Percentiles rank a stretch among this genome's conserved stretches.
phyloP scores from a whole-genome alignment of 2,113 vertebrate species.

The Excalfactoria chinensis region DNA sequence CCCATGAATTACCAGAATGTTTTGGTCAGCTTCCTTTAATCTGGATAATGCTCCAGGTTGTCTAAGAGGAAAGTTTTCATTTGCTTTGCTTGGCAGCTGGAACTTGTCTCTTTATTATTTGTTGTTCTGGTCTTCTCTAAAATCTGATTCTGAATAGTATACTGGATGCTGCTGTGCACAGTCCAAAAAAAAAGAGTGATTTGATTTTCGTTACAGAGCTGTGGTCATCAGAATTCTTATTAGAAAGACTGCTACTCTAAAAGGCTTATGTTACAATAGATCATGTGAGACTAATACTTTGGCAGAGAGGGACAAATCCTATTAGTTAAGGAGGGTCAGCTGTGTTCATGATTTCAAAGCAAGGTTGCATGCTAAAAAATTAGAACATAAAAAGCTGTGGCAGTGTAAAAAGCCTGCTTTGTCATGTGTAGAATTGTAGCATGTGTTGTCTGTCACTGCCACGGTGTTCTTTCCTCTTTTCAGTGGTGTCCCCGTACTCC shows the following conservation, averaged over 20 bases:
- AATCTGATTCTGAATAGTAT: background rate
- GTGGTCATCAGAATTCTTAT: constrained; percentile 19
- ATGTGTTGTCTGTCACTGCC: background rate
- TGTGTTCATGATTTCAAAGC: background rate
- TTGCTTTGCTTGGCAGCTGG: background rate
- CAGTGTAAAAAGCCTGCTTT: background rate
- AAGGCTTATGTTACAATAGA: constrained; percentile 32
- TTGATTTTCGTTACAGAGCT: constrained; percentile 22
- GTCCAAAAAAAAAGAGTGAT: background rate
- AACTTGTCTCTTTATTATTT: background rate
- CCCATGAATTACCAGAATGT: background rate
- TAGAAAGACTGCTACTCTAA: constrained; percentile 7
- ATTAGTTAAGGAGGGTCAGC: background rate
- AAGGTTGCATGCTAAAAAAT: background rate
- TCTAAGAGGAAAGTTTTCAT: background rate
- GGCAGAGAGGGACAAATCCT: background rate
- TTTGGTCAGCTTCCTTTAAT: background rate
- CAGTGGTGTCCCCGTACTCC: constrained; percentile 92
- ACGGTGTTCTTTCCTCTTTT: constrained; percentile 30
- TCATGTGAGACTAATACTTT: constrained; percentile 15
- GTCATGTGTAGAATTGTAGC: background rate
- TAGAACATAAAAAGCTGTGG: background rate
- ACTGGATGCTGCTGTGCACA: background rate
- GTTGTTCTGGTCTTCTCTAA: background rate
- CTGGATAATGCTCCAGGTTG: background rate